Conservation (phyloP, 2,888 invertebrate species). For the Temnothorax unifasciatus region DNA sequence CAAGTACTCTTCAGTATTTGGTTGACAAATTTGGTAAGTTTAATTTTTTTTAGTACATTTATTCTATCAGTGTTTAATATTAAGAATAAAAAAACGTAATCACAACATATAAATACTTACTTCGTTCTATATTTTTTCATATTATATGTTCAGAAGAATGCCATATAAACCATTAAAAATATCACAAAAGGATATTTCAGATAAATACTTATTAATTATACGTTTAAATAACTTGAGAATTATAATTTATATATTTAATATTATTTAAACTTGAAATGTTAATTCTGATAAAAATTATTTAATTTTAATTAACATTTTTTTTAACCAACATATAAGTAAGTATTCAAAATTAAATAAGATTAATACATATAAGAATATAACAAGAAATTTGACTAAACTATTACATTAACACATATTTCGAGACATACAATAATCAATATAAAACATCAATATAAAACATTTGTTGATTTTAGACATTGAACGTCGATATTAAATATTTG, state of each 20-base stretch:
- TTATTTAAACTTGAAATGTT: neutral
- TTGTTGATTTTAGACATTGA: constrained; percentile 12
- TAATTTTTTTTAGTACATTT: neutral
- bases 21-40: constrained; percentile 88
- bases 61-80: neutral
- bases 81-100: neutral
- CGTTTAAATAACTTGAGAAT: neutral
- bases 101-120: neutral
- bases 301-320: neutral
- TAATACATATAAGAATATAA: neutral
- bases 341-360: neutral
- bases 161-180: neutral
- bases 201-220: neutral
- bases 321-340: neutral
- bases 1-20: constrained; percentile 95
- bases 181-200: neutral
- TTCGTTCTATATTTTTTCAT: neutral
- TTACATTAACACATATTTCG: neutral
- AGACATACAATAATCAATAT: neutral
- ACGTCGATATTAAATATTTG: neutral
- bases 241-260: neutral
- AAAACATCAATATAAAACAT: neutral
- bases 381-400: neutral
- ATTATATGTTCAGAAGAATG: neutral
- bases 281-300: neutral